These are phyloP conservation scores for Nowickia ferox DNA, from an alignment of 2,888 invertebrate species.

Conservation along the genomic window DNA sequence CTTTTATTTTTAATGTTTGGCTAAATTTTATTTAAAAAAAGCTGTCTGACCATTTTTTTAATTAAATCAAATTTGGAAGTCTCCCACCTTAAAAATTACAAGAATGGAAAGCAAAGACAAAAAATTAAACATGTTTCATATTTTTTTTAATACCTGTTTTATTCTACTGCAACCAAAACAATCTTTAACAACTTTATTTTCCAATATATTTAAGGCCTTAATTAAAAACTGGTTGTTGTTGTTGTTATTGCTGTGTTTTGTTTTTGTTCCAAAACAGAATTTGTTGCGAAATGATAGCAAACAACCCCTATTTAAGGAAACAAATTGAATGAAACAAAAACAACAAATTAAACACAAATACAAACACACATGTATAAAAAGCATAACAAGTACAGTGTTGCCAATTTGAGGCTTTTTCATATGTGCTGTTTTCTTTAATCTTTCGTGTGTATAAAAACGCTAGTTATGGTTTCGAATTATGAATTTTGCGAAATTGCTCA, in stretches of 20 bases:
- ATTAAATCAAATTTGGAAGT: background rate
- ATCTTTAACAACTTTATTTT: slow-evolving; percentile 22
- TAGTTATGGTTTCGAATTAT: no score
- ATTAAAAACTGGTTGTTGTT: slow-evolving; percentile 3
- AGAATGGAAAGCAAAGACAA: slow-evolving; percentile 5
- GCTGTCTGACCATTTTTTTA: background rate
- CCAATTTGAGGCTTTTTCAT: background rate
- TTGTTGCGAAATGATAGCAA: slow-evolving; percentile 16
- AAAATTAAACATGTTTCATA: background rate
- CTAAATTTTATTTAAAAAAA: background rate
- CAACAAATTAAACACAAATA: slow-evolving; percentile 11
- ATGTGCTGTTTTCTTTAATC: background rate
- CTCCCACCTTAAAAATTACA: background rate
- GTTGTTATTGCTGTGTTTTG: background rate
- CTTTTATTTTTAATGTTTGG: background rate
- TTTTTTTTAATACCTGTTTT: slow-evolving; percentile 13
- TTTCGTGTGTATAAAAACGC: no score
- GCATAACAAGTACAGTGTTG: slow-evolving; percentile 25
- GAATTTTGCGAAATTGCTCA: no score
- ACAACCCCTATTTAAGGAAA: slow-evolving; percentile 66
- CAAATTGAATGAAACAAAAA: slow-evolving; percentile 26
- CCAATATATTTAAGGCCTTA: slow-evolving; percentile 1
- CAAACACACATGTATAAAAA: background rate
- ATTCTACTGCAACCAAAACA: slow-evolving; percentile 15
- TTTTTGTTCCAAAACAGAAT: slow-evolving; percentile 20